phyloP scores from a whole-genome alignment of 1,140 invertebrate genomes.

The Cotesia typhae region DNA sequence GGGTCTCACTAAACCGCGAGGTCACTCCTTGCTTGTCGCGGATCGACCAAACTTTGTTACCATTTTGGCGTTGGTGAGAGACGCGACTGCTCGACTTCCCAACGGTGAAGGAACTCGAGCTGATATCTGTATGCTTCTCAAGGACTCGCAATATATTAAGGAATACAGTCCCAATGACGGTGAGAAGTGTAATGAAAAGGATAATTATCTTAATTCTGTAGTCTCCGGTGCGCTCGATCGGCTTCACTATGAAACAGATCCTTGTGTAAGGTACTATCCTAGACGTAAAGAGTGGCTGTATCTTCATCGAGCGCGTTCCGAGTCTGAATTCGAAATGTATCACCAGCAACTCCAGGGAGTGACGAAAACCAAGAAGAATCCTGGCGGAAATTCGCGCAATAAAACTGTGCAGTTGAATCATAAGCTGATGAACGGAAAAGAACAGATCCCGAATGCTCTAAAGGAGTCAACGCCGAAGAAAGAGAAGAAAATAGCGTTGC shows the following conservation, averaged over 20 bases:
- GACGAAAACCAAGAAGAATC: slow-evolving; percentile 67
- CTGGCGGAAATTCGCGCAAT: slow-evolving; percentile 57
- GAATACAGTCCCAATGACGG: slow-evolving; percentile 73
- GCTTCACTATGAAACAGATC: slow-evolving; percentile 88
- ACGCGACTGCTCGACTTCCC: slow-evolving; percentile 90
- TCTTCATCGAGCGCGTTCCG: slow-evolving; percentile 76
- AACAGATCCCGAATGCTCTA: slow-evolving; percentile 59
- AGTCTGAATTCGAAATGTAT: slow-evolving; percentile 65
- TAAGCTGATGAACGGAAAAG: slow-evolving; percentile 55
- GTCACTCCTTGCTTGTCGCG: slow-evolving; percentile 83
- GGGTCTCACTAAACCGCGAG: slow-evolving; percentile 76
- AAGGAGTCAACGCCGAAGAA: slow-evolving; percentile 59
- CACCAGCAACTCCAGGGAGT: slow-evolving; percentile 74
- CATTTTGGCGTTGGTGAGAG: slow-evolving; percentile 88
- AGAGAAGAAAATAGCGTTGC: slow-evolving; percentile 51
- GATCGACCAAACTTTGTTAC: slow-evolving; percentile 91
- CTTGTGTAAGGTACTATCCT: slow-evolving; percentile 90
- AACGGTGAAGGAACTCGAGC: slow-evolving; percentile 92
- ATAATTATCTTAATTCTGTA: slow-evolving; percentile 76
- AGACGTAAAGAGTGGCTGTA: slow-evolving; percentile 92
- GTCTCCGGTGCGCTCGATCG: slow-evolving; percentile 89
- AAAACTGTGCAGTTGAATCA: slow-evolving; percentile 52
- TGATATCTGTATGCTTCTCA: slow-evolving; percentile 85
- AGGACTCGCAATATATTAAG: slow-evolving; percentile 86
- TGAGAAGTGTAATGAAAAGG: slow-evolving; percentile 55